phyloP scores from a whole-genome alignment of 1,140 invertebrate genomes.

The Trachelipus rathkii region DNA sequence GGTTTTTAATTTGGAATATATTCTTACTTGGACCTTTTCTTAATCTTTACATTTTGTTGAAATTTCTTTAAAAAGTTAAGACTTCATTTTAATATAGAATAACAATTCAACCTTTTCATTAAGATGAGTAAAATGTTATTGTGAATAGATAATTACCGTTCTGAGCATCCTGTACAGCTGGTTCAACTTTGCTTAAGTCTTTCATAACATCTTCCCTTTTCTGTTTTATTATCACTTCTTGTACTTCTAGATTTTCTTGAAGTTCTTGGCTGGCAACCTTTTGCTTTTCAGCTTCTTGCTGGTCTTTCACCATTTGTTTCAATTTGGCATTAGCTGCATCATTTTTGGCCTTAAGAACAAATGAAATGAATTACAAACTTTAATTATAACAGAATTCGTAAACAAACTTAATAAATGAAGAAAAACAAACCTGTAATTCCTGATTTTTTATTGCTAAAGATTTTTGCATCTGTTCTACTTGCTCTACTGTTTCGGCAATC shows the following conservation, averaged over 20 bases:
- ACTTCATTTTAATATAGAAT: no score
- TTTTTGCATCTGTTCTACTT: conserved; percentile 99
- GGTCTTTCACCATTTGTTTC: conserved; percentile 98
- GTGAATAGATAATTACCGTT: conserved; percentile 68
- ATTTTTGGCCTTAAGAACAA: conserved; percentile 89
- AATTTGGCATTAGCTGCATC: conserved; percentile 97
- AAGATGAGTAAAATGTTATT: not conserved
- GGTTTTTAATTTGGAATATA: no score
- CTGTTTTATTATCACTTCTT: conserved; percentile 85
- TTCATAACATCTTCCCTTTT: conserved; percentile 90
- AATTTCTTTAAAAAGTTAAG: no score
- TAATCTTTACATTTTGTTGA: no score
- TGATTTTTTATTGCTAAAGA: conserved; percentile 92
- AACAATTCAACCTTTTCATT: no score
- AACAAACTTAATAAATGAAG: conserved; percentile 49
- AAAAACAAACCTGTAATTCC: conserved; percentile 50
- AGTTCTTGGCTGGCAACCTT: conserved; percentile 98
- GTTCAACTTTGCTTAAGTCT: conserved; percentile 93
- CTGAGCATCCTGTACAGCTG: conserved; percentile 96
- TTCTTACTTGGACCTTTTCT: no score
- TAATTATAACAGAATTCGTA: not conserved
- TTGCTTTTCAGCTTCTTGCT: conserved; percentile 98
- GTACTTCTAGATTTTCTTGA: conserved; percentile 80
- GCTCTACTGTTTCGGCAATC: conserved; percentile 98
- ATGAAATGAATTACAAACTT: not conserved